Evolutionary conservation across 2,888 invertebrate genomes (phyloP), one percentile per base, ranked within the genome.

Genomic region (Diogma glabrata): DNA sequence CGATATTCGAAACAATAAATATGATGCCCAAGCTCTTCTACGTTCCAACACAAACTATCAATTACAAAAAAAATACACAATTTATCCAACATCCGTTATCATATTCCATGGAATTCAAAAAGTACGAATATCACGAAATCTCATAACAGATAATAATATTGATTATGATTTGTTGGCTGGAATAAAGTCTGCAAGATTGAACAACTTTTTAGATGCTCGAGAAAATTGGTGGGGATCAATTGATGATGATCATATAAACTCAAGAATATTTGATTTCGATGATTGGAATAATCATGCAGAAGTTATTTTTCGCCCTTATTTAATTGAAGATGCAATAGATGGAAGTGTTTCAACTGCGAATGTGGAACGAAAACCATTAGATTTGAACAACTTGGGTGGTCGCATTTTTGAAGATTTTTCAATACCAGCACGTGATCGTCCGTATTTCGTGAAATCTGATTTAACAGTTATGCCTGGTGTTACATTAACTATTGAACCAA

Each of bases 251-350:
- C 75, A 77, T 51, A 97, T 99, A 50, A 80, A 81, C 58, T 76
- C 79, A 49, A 78, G 82, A 63, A 94, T 97, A 61, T 96, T 97
- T 65, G 97, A 97, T 70, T 96, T 99, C 69, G 95, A 99, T 66
- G 96, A 97, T 66, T 99, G 99, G 97, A 99, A 99, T 66, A 91
- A 93, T 67, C 94, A 92, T 66, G 95, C 95, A 0, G 81, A 95
- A 49, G 96, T 95, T 0, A 78, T 84, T 12, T 99, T 86, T 67
- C 77, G 84, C 51, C 99, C 97, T 0, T 97, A 82, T 67, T 75
- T 95, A 52, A 77, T 84, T 0, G 83, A 83, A 63, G 83, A 89
- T 57, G 75, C 77, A 47, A 79, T 88, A 60, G 84, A 86, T 56
- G 77, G 86, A 0, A 87, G 87, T 58, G 74, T 86, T 23, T 89